phyloP scores from a whole-genome alignment of 1,140 invertebrate species.

The Bombus confusus region DNA sequence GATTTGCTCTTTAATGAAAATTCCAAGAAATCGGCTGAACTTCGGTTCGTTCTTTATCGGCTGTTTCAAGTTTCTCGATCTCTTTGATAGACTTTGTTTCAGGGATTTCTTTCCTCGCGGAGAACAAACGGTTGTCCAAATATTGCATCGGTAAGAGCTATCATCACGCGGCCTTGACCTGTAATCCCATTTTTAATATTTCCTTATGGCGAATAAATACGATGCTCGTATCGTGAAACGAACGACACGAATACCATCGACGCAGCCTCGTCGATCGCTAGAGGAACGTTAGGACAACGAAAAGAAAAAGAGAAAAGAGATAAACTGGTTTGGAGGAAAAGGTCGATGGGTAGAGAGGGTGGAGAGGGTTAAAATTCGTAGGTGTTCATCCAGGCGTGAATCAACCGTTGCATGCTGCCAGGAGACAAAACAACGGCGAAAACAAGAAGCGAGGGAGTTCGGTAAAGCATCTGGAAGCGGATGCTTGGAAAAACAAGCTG shows the following conservation, averaged over 20 bases:
- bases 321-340: slow-evolving; percentile 22
- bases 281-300: neutral
- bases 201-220: neutral
- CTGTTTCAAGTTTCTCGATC: slow-evolving; percentile 33
- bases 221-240: neutral
- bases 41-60: slow-evolving; percentile 44
- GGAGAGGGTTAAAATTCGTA: slow-evolving; percentile 17
- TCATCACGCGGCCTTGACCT: neutral
- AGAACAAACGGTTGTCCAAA: neutral
- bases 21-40: slow-evolving; percentile 56
- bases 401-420: slow-evolving; percentile 24
- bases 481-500: slow-evolving; percentile 57
- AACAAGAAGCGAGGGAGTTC: slow-evolving; percentile 39
- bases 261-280: neutral
- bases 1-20: slow-evolving; percentile 65
- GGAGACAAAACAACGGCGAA: slow-evolving; percentile 53
- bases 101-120: slow-evolving; percentile 8
- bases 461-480: slow-evolving; percentile 35
- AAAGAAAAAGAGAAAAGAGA: neutral
- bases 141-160: neutral
- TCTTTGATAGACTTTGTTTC: slow-evolving; percentile 46
- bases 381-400: slow-evolving; percentile 43
- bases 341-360: slow-evolving; percentile 3
- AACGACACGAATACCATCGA: neutral
- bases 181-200: too few relatives aligned